Percentiles rank a stretch among this genome's conserved stretches.
Conservation (phyloP, 2,888 invertebrate species). For the Nasonia oneida region DNA sequence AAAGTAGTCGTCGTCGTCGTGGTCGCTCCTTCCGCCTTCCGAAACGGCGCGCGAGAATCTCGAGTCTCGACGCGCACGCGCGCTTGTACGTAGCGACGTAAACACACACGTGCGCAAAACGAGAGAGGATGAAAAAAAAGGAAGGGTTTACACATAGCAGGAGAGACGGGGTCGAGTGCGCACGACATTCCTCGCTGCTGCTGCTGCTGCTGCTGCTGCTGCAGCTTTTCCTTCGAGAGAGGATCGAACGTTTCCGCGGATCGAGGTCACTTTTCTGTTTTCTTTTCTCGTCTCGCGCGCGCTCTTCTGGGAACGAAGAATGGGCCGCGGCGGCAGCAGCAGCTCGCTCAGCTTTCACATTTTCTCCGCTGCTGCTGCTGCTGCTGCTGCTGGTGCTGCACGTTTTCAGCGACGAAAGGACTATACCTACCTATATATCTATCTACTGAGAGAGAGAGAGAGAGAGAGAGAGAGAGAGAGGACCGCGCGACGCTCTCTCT, state of each 20-base stretch:
- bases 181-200: conserved; percentile 21
- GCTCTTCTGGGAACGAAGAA: conserved; percentile 61
- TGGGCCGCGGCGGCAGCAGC: conserved; percentile 26
- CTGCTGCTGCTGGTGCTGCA: background rate
- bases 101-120: background rate
- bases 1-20: conserved; percentile 12
- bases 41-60: conserved; percentile 49
- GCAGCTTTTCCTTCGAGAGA: conserved; percentile 49
- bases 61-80: background rate
- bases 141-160: conserved; percentile 13
- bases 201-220: background rate
- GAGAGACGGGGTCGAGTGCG: background rate
- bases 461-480: background rate
- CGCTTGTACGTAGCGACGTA: background rate
- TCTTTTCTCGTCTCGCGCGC: conserved; percentile 58
- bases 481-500: background rate
- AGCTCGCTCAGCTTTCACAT: conserved; percentile 73
- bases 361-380: conserved; percentile 69
- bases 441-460: background rate
- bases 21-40: conserved; percentile 29
- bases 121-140: background rate
- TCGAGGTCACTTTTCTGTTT: conserved; percentile 75
- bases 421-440: background rate
- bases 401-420: conserved; percentile 14
- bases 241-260: conserved; percentile 61